These are phyloP conservation scores for Heliconius sara DNA, from an alignment of 2,888 invertebrate genomes.

Conservation along the genomic window DNA sequence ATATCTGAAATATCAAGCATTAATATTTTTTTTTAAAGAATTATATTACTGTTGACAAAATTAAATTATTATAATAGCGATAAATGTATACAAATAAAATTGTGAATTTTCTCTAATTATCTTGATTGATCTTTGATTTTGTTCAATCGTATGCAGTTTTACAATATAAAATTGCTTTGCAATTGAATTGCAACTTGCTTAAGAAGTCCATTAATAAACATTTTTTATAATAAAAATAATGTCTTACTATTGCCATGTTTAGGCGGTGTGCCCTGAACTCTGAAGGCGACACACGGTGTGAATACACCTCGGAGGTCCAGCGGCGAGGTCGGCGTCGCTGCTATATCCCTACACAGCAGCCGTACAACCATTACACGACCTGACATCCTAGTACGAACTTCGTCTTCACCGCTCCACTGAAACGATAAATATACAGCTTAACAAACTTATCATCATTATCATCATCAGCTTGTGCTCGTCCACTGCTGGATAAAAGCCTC, in stretches of 20 bases:
- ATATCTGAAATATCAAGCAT: constrained; percentile 84
- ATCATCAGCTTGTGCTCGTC: too few relatives aligned
- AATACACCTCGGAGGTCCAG: constrained; percentile 86
- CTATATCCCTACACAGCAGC: constrained; percentile 89
- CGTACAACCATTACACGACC: constrained; percentile 92
- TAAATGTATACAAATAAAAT: neutral
- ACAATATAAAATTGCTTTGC: too few relatives aligned
- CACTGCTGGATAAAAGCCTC: too few relatives aligned
- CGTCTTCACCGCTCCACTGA: constrained; percentile 93
- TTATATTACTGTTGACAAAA: neutral
- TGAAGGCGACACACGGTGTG: constrained; percentile 93
- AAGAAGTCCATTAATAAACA: too few relatives aligned
- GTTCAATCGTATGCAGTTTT: neutral
- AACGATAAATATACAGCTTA: constrained; percentile 17
- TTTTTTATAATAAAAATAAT: neutral
- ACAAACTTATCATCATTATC: too few relatives aligned
- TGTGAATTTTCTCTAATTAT: neutral
- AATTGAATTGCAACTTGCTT: too few relatives aligned
- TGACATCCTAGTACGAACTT: constrained; percentile 89
- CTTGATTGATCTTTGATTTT: neutral
- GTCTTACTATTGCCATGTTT: constrained; percentile 85
- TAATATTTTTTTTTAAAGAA: neutral
- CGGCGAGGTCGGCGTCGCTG: constrained; percentile 80
- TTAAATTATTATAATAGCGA: neutral
- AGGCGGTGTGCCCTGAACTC: constrained; percentile 92